These are phyloP conservation scores for Deilephila elpenor DNA, from an alignment of 2,888 invertebrate genomes.

Conservation along the genomic window DNA sequence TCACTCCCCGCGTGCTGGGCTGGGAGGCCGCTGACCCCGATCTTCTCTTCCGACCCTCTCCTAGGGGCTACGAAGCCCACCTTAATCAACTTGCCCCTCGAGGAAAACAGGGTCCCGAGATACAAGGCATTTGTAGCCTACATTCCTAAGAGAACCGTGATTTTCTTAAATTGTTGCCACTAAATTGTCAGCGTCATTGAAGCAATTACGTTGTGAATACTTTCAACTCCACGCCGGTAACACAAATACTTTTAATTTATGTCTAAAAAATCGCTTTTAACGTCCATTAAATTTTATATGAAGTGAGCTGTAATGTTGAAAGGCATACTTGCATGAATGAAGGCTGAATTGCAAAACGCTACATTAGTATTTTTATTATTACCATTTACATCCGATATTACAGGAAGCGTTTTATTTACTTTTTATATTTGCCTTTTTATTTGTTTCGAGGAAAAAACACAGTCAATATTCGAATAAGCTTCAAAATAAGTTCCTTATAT, in stretches of 20 bases:
- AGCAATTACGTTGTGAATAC: background rate
- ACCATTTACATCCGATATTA: background rate
- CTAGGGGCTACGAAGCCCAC: too few species aligned
- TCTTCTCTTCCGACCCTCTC: too few species aligned
- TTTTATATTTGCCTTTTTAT: background rate
- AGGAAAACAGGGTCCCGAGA: too few species aligned
- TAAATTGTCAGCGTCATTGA: background rate
- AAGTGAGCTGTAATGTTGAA: conserved; percentile 36
- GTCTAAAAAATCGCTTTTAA: background rate
- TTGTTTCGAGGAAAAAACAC: background rate
- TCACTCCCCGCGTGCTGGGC: too few species aligned
- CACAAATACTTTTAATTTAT: conserved; percentile 25
- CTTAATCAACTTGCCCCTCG: too few species aligned
- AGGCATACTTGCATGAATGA: conserved; percentile 41
- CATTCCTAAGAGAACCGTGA: too few species aligned
- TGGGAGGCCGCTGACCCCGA: too few species aligned
- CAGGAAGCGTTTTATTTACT: conserved; percentile 7
- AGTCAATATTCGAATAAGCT: background rate
- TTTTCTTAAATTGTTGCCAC: background rate
- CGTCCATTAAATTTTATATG: conserved; percentile 26
- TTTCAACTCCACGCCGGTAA: background rate
- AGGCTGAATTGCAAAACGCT: conserved; percentile 44
- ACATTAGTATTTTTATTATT: conserved; percentile 26
- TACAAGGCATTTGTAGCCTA: too few species aligned
- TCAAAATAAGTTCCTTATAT: background rate